Conservation (phyloP, 2,888 invertebrate genomes). For the Atrina japonica region DNA sequence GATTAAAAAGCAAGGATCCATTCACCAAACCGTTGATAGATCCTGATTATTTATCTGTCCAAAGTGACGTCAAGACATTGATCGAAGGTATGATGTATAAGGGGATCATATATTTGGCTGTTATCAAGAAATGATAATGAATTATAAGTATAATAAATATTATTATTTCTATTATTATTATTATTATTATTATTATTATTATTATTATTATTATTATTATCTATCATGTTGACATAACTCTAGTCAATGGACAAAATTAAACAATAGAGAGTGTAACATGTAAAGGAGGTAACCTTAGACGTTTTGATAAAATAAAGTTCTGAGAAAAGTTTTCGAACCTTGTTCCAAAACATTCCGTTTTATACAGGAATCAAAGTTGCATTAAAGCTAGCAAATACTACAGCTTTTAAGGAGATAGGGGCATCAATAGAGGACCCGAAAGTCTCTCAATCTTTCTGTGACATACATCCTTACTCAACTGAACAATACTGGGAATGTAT, state of each 20-base stretch:
- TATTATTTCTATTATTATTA: too few species aligned
- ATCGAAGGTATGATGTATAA: background rate
- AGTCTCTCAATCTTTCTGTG: background rate
- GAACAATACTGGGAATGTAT: conserved; percentile 32
- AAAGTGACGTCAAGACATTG: background rate
- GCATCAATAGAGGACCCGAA: background rate
- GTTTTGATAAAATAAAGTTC: too few species aligned
- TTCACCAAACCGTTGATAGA: background rate
- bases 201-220: too few species aligned
- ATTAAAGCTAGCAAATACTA: conserved; percentile 9
- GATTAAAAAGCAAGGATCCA: background rate
- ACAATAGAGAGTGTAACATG: too few species aligned
- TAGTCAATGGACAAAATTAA: too few species aligned
- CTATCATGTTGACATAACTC: too few species aligned
- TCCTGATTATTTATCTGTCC: background rate
- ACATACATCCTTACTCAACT: background rate
- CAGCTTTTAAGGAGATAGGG: conserved; percentile 2
- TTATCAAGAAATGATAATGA: too few species aligned
- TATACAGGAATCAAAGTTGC: conserved; percentile 11
- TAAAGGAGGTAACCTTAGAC: too few species aligned
- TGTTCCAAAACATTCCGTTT: background rate
- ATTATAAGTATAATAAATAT: too few species aligned
- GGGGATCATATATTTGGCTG: too few species aligned
- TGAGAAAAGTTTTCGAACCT: too few species aligned
- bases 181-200: too few species aligned